Conservation (phyloP, 1,140 invertebrate species). For the Pissodes strobi region DNA sequence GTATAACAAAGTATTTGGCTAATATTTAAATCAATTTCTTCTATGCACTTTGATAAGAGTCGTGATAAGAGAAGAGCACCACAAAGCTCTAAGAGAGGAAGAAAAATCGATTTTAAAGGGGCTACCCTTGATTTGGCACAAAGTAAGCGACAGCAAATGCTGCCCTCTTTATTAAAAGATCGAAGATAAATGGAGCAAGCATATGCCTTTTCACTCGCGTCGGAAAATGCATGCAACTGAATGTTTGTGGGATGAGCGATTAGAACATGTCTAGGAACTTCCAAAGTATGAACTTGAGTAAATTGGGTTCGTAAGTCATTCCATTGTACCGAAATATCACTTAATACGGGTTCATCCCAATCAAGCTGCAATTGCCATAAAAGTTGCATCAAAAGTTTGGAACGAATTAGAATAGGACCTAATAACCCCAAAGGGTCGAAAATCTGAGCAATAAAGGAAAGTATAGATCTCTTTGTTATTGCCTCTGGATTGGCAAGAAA, state of each 20-base stretch:
- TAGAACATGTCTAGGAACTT: conserved; percentile 25
- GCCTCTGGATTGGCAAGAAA: background rate
- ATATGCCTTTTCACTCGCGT: conserved; percentile 47
- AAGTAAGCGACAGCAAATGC: conserved; percentile 6
- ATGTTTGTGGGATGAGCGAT: conserved; percentile 7
- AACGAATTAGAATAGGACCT: conserved; percentile 34
- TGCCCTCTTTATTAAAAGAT: background rate
- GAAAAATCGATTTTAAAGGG: conserved; percentile 18
- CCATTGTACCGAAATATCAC: conserved; percentile 8
- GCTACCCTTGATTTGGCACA: conserved; percentile 31
- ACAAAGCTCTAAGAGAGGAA: conserved; percentile 21
- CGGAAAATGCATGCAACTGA: conserved; percentile 51
- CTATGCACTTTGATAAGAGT: background rate
- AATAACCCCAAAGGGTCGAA: conserved; percentile 52
- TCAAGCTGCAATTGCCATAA: conserved; percentile 42
- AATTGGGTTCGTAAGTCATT: conserved; percentile 10
- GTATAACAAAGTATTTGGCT: conserved; percentile 13
- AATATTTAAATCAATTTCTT: background rate
- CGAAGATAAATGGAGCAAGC: conserved; percentile 42
- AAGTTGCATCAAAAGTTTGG: conserved; percentile 49
- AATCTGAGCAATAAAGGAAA: conserved; percentile 39
- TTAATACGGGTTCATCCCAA: conserved; percentile 46
- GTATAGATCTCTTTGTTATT: conserved; percentile 44
- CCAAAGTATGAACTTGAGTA: conserved; percentile 6
- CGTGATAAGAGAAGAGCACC: conserved; percentile 12